Conservation (phyloP, 2,797 vertebrate species). For the Pteropus rufus region DNA sequence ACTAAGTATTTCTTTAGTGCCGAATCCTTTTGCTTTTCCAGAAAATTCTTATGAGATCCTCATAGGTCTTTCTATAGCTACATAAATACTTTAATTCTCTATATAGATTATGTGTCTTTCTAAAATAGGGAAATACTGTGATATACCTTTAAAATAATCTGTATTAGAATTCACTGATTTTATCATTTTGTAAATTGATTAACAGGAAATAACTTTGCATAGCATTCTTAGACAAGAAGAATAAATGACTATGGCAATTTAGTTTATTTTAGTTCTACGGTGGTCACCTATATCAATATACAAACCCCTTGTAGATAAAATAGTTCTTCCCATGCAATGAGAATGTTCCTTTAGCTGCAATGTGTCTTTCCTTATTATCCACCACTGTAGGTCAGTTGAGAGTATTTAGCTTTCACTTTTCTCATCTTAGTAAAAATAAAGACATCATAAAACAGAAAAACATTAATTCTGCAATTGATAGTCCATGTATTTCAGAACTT, state of each 20-base stretch:
- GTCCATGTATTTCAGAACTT: neutral
- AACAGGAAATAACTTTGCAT: neutral
- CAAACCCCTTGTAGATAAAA: neutral
- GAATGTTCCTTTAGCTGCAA: neutral
- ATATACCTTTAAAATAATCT: slow-evolving; percentile 21
- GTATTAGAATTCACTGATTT: slow-evolving; percentile 3
- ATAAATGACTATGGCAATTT: neutral
- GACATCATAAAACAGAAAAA: neutral
- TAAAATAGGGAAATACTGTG: neutral
- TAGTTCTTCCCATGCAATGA: neutral
- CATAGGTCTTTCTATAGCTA: neutral
- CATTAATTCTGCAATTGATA: neutral
- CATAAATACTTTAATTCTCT: slow-evolving; percentile 43
- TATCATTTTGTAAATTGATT: neutral
- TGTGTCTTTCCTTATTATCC: neutral
- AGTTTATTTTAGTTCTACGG: neutral
- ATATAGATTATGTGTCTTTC: neutral
- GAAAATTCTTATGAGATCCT: neutral
- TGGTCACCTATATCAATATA: neutral
- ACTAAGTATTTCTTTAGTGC: neutral
- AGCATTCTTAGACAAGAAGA: neutral
- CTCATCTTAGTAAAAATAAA: slow-evolving; percentile 41
- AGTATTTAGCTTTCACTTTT: slow-evolving; percentile 13
- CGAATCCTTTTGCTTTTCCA: neutral
- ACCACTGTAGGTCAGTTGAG: neutral